Base-by-base conservation (phyloP, 1,140 invertebrate genomes). In the Drosophila hydei region DNA sequence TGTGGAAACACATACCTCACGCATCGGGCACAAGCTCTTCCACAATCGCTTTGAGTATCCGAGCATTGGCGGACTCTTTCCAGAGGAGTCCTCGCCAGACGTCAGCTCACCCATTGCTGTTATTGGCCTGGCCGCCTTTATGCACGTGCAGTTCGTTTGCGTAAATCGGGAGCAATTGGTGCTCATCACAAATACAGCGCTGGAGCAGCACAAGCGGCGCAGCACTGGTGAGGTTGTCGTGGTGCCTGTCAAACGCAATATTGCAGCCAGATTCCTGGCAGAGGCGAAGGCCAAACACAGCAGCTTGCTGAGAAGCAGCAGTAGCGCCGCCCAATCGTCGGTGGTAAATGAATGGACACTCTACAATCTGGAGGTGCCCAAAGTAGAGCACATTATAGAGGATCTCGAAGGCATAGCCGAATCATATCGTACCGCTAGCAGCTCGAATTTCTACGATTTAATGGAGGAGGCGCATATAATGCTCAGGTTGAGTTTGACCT, bases 1-100 rank as follows among this genome's bases (percentile, higher is more conserved):
- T 1, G 92, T 97, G 5, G 96, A 97, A 88, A 95, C 95, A 0
- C 96, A 96, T 73, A 96, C 96, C 0, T 92, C 95, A 25, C 92
- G 95, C 33, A 92, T 94, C 33, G 93, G 94, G 0, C 94, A 95
- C 83, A 92, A 94, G 42, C 77, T 94, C 0, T 92, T 91, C 47
- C 77, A 85, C 27, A 91, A 90, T 74, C 80, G 83, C 3, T 91
- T 91, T 25, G 91, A 91, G 50, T 91, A 91, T 59, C 90, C 88
- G 14, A 79, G 81, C 27, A 67, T 90, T 40, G 76, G 84, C 0
- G 75, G 63, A 0, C 18, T 87, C 0, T 91, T 89, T 18, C 89
- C 89, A 0, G 88, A 91, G 52, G 91, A 94, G 91, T 92, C 93
- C 1, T 93, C 93, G 55, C 94, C 95, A 2, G 92, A 93, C 14